These are phyloP conservation scores for Tenrec ecaudatus DNA, from an alignment of 2,113 vertebrate species.

Conservation along the genomic window DNA sequence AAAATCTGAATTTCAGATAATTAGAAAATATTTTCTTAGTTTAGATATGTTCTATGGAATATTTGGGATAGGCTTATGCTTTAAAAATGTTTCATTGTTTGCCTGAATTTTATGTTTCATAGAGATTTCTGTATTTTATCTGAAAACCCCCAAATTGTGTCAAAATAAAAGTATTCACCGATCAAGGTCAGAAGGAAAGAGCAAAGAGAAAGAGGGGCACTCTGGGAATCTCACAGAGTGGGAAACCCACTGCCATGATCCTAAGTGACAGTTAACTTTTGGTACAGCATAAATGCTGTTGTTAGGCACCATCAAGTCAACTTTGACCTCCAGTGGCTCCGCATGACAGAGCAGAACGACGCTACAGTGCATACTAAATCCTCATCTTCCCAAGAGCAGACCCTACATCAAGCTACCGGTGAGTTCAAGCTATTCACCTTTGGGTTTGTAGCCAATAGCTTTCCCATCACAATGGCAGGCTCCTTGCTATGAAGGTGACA, in stretches of 20 bases:
- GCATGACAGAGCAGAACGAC: not conserved
- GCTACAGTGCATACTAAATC: not conserved
- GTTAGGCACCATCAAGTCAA: not conserved
- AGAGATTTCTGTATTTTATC: not conserved
- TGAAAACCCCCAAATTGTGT: not conserved
- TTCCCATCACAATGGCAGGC: not conserved
- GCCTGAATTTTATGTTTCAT: not conserved
- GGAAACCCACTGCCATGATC: not conserved
- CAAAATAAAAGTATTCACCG: not conserved
- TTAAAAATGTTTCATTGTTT: not conserved
- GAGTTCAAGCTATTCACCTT: not conserved
- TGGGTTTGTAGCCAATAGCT: not conserved
- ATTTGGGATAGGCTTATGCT: not conserved
- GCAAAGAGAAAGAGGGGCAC: not conserved
- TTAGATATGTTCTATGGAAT: not conserved
- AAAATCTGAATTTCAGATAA: conserved; percentile 21
- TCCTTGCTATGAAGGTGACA: not conserved
- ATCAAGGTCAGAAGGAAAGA: not conserved
- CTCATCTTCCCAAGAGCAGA: not conserved
- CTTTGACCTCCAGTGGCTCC: not conserved
- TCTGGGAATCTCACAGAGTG: not conserved
- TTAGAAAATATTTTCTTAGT: not conserved
- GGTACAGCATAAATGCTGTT: not conserved
- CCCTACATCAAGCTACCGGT: not conserved
- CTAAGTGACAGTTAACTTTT: not conserved